A percentile compares a stretch with the other conserved stretches of the same genome.
phyloP scores from a whole-genome alignment of 2,797 vertebrate species.

The Mus spretus region DNA sequence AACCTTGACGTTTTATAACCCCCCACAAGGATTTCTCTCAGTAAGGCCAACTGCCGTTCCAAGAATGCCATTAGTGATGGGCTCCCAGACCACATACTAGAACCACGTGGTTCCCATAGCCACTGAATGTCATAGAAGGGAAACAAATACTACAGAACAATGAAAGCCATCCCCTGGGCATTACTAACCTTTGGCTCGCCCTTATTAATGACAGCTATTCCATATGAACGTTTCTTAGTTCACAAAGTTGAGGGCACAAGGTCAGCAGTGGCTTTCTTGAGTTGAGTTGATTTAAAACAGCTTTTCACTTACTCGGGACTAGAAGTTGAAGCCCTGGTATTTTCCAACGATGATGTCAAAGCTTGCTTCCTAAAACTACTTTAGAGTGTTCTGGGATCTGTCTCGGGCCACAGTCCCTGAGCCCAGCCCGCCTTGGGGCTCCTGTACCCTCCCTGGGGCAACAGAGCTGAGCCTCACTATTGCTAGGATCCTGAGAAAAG shows the following conservation, averaged over 20 bases:
- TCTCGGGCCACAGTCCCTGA: background rate
- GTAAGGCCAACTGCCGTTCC: slow-evolving; percentile 84
- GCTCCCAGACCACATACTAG: slow-evolving; percentile 76
- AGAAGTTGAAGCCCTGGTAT: background rate
- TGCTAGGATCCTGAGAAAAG: background rate
- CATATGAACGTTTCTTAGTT: slow-evolving; percentile 86
- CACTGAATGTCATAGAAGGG: slow-evolving; percentile 83
- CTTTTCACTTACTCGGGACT: slow-evolving; percentile 49
- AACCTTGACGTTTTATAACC: slow-evolving; percentile 89
- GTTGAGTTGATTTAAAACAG: slow-evolving; percentile 53
- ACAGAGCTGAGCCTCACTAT: background rate
- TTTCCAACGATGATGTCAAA: slow-evolving; percentile 37
- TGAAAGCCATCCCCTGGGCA: slow-evolving; percentile 87
- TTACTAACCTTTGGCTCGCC: slow-evolving; percentile 82
- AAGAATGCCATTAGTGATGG: slow-evolving; percentile 88
- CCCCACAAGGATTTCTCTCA: slow-evolving; percentile 85
- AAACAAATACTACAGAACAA: slow-evolving; percentile 89
- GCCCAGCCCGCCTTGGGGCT: background rate
- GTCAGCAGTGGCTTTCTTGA: slow-evolving; percentile 84
- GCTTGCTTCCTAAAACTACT: background rate
- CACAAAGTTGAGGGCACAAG: slow-evolving; percentile 87
- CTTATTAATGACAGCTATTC: slow-evolving; percentile 87
- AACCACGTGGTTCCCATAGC: slow-evolving; percentile 84
- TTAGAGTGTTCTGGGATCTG: background rate
- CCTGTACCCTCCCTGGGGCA: background rate